Conservation (phyloP, 92 coral and sea anemone species). For the Diadumene lineata region DNA sequence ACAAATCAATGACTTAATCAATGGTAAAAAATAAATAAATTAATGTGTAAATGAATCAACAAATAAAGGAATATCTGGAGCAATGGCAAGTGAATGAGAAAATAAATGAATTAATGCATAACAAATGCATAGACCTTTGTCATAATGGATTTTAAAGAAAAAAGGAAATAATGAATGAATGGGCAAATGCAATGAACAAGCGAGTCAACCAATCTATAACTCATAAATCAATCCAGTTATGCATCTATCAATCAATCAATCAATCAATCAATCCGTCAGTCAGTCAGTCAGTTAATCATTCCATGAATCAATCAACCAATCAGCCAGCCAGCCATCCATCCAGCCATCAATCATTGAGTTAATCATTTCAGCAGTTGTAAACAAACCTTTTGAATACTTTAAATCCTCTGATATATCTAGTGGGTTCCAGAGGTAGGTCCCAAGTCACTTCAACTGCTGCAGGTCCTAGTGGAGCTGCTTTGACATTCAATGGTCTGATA, state of each 20-base stretch:
- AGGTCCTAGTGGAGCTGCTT: constrained; percentile 41
- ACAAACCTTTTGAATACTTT: constrained; percentile 51
- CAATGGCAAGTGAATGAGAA: too few relatives aligned
- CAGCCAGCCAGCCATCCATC: not conserved
- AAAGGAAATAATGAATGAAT: too few relatives aligned
- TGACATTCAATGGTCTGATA: constrained; percentile 32
- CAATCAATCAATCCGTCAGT: too few relatives aligned
- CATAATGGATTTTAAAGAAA: too few relatives aligned
- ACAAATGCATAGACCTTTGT: too few relatives aligned
- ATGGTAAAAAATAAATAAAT: not conserved
- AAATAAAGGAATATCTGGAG: not conserved
- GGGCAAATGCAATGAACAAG: too few relatives aligned
- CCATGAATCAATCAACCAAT: not conserved
- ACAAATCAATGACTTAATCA: not conserved
- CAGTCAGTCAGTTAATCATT: too few relatives aligned
- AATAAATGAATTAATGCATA: too few relatives aligned
- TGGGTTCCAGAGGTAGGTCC: constrained; percentile 36
- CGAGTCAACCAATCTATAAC: too few relatives aligned
- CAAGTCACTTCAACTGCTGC: constrained; percentile 35
- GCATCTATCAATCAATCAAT: too few relatives aligned
- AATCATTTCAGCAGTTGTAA: not conserved
- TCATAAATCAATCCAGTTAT: too few relatives aligned
- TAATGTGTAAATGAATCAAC: not conserved
- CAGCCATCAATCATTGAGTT: not conserved
- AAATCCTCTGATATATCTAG: constrained; percentile 22